phyloP scores from a whole-genome alignment of 1,140 invertebrate species.

The Diachasma alloeum region DNA sequence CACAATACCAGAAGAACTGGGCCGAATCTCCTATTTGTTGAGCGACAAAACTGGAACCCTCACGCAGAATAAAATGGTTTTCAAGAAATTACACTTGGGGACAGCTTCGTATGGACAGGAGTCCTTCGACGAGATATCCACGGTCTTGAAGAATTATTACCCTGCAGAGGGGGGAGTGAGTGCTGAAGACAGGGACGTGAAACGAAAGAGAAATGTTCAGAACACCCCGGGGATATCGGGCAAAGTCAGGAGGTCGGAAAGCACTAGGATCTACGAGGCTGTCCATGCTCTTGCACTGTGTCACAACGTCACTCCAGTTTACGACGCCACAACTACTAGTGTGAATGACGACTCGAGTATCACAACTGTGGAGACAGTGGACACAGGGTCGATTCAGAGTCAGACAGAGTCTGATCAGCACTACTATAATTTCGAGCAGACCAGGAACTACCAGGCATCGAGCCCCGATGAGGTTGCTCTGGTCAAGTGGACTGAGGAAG shows the following conservation, averaged over 20 bases:
- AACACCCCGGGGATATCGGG: constrained; percentile 46
- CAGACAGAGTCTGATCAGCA: constrained; percentile 77
- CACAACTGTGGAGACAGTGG: constrained; percentile 50
- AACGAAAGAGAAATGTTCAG: not conserved
- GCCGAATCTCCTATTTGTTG: constrained; percentile 92
- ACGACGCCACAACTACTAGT: constrained; percentile 69
- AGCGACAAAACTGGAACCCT: constrained; percentile 99
- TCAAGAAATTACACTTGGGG: constrained; percentile 92
- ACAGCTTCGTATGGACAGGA: constrained; percentile 88
- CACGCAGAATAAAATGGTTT: constrained; percentile 99
- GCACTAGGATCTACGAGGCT: constrained; percentile 86
- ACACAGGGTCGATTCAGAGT: constrained; percentile 60
- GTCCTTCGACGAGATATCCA: constrained; percentile 81
- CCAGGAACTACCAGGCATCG: constrained; percentile 80
- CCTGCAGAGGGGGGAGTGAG: constrained; percentile 38
- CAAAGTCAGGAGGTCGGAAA: constrained; percentile 73
- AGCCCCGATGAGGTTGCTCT: constrained; percentile 95
- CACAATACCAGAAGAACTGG: constrained; percentile 98
- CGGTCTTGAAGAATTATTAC: constrained; percentile 63
- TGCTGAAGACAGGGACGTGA: constrained; percentile 44
- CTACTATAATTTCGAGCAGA: constrained; percentile 58
- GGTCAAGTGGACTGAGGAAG: constrained; percentile 82
- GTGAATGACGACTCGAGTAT: constrained; percentile 53
- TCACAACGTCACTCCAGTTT: constrained; percentile 99
- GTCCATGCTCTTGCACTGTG: constrained; percentile 95